Conservation (phyloP, 2,888 invertebrate genomes). For the Caenorhabditis panamensis region DNA sequence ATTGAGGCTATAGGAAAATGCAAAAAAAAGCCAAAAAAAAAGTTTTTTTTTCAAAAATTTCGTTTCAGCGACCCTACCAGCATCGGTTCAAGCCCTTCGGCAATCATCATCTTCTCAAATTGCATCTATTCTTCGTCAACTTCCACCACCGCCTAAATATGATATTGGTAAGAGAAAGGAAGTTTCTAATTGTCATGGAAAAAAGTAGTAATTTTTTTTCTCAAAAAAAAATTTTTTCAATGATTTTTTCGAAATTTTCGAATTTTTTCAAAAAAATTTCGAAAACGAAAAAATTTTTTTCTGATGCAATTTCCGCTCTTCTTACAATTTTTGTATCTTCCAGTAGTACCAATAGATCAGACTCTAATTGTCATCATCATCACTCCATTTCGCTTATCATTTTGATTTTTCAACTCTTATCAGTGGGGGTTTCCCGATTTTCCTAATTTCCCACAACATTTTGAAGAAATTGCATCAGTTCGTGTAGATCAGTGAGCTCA, state of each 20-base stretch:
- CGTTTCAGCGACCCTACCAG: slow-evolving; percentile 38
- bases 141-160: slow-evolving; percentile 69
- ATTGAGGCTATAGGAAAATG: too few species aligned
- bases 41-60: neutral
- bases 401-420: neutral
- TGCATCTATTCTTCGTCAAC: slow-evolving; percentile 61
- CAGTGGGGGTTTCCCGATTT: slow-evolving; percentile 9
- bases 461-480: slow-evolving; percentile 24
- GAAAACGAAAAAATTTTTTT: too few species aligned
- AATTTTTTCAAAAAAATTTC: too few species aligned
- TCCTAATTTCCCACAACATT: neutral
- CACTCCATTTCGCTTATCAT: neutral
- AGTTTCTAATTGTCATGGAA: too few species aligned
- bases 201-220: neutral
- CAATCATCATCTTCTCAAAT: slow-evolving; percentile 53
- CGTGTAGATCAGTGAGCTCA: slow-evolving; percentile 5
- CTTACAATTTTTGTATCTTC: too few species aligned
- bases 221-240: too few species aligned
- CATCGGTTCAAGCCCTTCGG: slow-evolving; percentile 28
- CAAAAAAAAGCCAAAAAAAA: too few species aligned
- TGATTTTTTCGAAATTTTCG: too few species aligned
- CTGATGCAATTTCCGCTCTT: too few species aligned
- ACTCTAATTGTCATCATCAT: too few species aligned
- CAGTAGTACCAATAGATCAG: too few species aligned
- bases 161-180: slow-evolving; percentile 60